Conservation (phyloP, 2,888 invertebrate genomes). For the Chorisops tibialis region DNA sequence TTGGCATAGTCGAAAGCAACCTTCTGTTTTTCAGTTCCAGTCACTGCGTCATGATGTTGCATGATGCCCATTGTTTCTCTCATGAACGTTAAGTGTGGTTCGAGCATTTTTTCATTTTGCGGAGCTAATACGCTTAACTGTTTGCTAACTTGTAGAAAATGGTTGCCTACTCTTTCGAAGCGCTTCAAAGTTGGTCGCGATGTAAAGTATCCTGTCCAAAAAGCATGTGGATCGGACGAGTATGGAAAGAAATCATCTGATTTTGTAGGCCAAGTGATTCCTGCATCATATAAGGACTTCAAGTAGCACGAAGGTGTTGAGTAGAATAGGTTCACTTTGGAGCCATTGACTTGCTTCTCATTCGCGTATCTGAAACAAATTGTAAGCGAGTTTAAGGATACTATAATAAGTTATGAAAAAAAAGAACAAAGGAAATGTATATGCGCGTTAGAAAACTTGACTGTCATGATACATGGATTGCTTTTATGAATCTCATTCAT, state of each 20-base stretch:
- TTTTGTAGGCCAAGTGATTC: slow-evolving; percentile 67
- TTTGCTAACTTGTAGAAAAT: slow-evolving; percentile 71
- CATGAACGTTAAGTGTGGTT: slow-evolving; percentile 66
- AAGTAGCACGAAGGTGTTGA: slow-evolving; percentile 85
- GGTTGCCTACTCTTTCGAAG: slow-evolving; percentile 72
- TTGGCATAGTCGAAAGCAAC: slow-evolving; percentile 86
- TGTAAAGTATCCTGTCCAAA: slow-evolving; percentile 91
- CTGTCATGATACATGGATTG: background rate
- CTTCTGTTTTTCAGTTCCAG: slow-evolving; percentile 81
- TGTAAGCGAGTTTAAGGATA: background rate
- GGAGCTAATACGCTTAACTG: slow-evolving; percentile 65
- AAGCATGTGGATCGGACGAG: slow-evolving; percentile 78
- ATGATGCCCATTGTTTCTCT: slow-evolving; percentile 60
- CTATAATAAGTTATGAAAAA: background rate
- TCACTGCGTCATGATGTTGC: slow-evolving; percentile 89
- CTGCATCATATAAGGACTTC: slow-evolving; percentile 69
- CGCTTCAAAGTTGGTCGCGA: slow-evolving; percentile 78
- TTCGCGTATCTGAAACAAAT: slow-evolving; percentile 43
- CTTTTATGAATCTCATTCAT: too few species aligned
- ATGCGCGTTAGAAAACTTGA: slow-evolving; percentile 3
- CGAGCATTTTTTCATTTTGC: slow-evolving; percentile 41
- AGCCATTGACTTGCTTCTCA: slow-evolving; percentile 51
- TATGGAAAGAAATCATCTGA: slow-evolving; percentile 90
- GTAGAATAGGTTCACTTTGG: slow-evolving; percentile 73
- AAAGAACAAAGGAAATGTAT: slow-evolving; percentile 3